These are phyloP conservation scores for Enteromius fasciolatus DNA, from an alignment of 2,797 vertebrate genomes.

Conservation along the genomic window DNA sequence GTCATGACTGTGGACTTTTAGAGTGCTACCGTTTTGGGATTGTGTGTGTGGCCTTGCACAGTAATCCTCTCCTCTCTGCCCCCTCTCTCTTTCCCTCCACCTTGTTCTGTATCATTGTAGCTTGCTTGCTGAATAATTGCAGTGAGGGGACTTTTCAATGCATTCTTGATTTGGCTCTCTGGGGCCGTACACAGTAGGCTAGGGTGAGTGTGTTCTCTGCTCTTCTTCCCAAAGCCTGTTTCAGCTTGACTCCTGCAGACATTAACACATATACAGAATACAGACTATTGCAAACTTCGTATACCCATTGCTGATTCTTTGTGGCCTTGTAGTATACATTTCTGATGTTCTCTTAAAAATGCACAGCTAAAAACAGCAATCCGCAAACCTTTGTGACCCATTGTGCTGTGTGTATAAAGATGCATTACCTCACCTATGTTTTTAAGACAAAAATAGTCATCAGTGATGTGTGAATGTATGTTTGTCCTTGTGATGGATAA, in stretches of 20 bases:
- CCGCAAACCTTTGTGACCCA: neutral
- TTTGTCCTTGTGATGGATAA: neutral
- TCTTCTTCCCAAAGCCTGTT: neutral
- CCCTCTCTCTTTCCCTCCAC: conserved; percentile 42
- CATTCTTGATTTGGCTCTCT: conserved; percentile 76
- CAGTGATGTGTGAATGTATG: neutral
- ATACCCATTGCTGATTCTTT: neutral
- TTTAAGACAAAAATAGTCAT: neutral
- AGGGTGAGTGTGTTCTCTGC: conserved; percentile 17
- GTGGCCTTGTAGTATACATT: neutral
- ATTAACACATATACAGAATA: conserved; percentile 19
- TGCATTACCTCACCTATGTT: neutral
- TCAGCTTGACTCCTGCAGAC: conserved; percentile 2
- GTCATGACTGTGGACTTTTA: conserved; percentile 65
- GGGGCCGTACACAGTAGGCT: conserved; percentile 64
- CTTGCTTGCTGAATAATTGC: conserved; percentile 79
- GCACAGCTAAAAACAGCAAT: neutral
- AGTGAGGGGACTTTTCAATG: conserved; percentile 81
- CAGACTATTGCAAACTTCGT: conserved; percentile 3
- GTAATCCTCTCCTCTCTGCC: conserved; percentile 54
- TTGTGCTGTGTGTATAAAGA: neutral
- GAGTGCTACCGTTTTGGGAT: conserved; percentile 56
- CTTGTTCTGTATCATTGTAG: conserved; percentile 54
- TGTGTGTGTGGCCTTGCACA: conserved; percentile 35
- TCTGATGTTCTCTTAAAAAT: neutral